A percentile compares a stretch with the other conserved stretches of the same genome.
phyloP scores from a whole-genome alignment of 2,113 vertebrate species.

The Lepus timidus region DNA sequence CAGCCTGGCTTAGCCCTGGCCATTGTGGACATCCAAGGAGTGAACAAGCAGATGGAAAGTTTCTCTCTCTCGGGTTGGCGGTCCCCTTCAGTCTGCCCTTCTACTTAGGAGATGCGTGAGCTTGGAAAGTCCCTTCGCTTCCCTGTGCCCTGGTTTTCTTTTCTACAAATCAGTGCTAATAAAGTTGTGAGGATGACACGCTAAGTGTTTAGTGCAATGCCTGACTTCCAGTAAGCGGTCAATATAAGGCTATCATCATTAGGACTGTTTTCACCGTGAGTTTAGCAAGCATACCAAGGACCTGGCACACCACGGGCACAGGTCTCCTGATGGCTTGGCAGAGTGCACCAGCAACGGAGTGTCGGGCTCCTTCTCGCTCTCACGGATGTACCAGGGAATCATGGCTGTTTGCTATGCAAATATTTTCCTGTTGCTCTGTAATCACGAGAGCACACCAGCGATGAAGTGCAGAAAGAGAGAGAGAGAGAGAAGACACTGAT shows the following conservation, averaged over 20 bases:
- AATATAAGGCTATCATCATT: neutral
- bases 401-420: neutral
- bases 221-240: rapidly evolving
- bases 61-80: neutral
- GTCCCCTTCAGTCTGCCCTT: neutral
- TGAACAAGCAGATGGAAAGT: neutral
- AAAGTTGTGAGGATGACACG: neutral
- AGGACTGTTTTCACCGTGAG: neutral
- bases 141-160: neutral
- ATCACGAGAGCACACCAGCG: neutral
- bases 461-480: too few species aligned
- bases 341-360: neutral
- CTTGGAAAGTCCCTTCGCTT: neutral
- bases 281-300: neutral
- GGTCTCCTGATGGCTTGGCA: rapidly evolving
- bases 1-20: too few species aligned
- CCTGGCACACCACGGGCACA: neutral
- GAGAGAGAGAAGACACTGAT: too few species aligned
- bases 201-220: neutral
- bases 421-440: neutral
- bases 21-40: too few species aligned
- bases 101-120: neutral
- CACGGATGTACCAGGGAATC: neutral
- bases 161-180: neutral
- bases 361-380: neutral